These are phyloP conservation scores for Rhopilema esculentum DNA, from an alignment of 30 jellyfish, hydroid and myxozoan genomes.

Conservation along the genomic window DNA sequence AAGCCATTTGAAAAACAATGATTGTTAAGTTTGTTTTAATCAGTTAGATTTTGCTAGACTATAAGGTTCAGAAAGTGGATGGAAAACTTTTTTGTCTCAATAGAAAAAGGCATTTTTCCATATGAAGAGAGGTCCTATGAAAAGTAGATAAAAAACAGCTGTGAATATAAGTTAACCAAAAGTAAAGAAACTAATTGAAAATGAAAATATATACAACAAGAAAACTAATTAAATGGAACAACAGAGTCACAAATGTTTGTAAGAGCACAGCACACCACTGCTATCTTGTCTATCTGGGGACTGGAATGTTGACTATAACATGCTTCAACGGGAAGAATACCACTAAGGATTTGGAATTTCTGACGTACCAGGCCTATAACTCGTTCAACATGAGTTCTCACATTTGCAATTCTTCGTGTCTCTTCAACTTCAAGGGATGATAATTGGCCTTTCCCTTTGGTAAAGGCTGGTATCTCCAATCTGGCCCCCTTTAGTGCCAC, in stretches of 20 bases:
- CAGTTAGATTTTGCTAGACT: not conserved
- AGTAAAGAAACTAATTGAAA: not conserved
- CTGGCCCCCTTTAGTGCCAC: slow-evolving; percentile 15
- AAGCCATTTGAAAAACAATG: not conserved
- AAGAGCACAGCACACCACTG: slow-evolving; percentile 22
- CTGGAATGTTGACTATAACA: not conserved
- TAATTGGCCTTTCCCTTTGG: slow-evolving; percentile 42
- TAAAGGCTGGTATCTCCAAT: slow-evolving; percentile 29
- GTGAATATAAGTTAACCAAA: not conserved
- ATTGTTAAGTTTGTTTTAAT: not conserved
- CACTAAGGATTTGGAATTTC: slow-evolving; percentile 29
- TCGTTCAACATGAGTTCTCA: slow-evolving; percentile 53
- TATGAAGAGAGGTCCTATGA: not conserved
- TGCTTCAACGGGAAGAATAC: slow-evolving; percentile 35
- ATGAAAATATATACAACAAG: not conserved
- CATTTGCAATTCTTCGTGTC: slow-evolving; percentile 54
- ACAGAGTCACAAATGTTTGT: slow-evolving; percentile 22
- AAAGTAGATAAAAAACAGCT: not conserved
- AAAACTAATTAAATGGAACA: slow-evolving; percentile 36
- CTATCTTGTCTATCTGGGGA: not conserved
- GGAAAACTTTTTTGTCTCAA: not conserved
- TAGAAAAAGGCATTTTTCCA: not conserved
- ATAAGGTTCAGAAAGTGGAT: not conserved
- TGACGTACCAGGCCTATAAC: slow-evolving; percentile 45
- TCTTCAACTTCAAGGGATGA: slow-evolving; percentile 30